Conservation (phyloP, 2,888 invertebrate species). For the Nebria salina region DNA sequence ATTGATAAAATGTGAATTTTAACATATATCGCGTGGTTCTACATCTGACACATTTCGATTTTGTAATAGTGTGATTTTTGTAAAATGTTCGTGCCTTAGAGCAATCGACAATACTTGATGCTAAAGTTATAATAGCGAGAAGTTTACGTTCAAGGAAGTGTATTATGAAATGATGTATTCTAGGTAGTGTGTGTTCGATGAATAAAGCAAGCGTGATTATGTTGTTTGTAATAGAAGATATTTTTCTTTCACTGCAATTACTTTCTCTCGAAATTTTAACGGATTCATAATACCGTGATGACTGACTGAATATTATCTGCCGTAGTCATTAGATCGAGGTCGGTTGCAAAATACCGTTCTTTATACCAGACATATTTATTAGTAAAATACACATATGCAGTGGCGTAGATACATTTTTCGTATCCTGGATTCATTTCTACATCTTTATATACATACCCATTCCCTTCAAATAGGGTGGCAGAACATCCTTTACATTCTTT, state of each 20-base stretch:
- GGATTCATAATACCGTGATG: slow-evolving; percentile 19
- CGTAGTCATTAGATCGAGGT: slow-evolving; percentile 48
- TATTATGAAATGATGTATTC: slow-evolving; percentile 4
- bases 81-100: slow-evolving; percentile 2
- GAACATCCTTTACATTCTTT: no score
- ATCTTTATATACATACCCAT: no score
- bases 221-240: slow-evolving; percentile 21
- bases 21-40: no score
- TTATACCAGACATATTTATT: slow-evolving; percentile 51
- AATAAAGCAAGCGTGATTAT: neutral
- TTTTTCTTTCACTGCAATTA: slow-evolving; percentile 40
- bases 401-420: neutral
- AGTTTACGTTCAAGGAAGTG: slow-evolving; percentile 11
- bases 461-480: no score
- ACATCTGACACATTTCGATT: no score
- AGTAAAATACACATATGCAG: slow-evolving; percentile 36
- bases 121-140: neutral
- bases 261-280: slow-evolving; percentile 33
- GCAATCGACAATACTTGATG: slow-evolving; percentile 3
- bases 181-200: neutral
- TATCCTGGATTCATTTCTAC: no score
- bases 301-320: slow-evolving; percentile 2
- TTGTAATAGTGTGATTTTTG: no score
- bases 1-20: no score
- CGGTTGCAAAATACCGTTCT: slow-evolving; percentile 55